phyloP scores from a whole-genome alignment of 53 echinoderm and acorn worm species.

The Patiria pectinifera region DNA sequence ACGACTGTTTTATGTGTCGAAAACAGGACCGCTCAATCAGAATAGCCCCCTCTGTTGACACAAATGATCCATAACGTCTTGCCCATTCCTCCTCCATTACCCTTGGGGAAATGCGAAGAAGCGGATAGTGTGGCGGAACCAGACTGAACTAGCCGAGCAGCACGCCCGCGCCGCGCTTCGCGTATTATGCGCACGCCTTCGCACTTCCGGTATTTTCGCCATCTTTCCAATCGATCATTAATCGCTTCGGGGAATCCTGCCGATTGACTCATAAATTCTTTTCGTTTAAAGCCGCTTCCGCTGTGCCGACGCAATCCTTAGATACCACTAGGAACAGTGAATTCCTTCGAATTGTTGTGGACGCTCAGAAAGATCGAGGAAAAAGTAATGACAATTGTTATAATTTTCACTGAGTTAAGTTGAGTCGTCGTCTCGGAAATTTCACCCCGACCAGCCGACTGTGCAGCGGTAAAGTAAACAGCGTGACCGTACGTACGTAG shows the following conservation, averaged over 20 bases:
- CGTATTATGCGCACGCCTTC: not conserved
- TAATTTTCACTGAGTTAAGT: not conserved
- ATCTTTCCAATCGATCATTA: slow-evolving; percentile 9
- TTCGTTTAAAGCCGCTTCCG: slow-evolving; percentile 12
- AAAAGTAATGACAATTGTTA: not conserved
- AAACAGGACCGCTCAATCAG: not conserved
- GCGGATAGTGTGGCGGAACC: slow-evolving; percentile 17
- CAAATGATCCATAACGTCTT: not conserved
- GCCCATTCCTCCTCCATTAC: not conserved
- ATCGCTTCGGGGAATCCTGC: not conserved
- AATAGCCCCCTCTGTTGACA: slow-evolving; percentile 56
- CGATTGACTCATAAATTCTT: slow-evolving; percentile 30
- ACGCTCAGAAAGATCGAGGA: not conserved
- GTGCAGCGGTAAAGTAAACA: not conserved
- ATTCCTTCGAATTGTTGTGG: not conserved
- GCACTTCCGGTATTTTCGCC: slow-evolving; percentile 62
- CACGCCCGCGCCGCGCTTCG: not conserved
- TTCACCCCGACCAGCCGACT: not conserved
- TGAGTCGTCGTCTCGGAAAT: not conserved
- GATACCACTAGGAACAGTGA: slow-evolving; percentile 7
- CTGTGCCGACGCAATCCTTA: not conserved
- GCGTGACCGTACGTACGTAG: not conserved
- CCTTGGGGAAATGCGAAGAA: not conserved
- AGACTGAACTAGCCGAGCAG: slow-evolving; percentile 20
- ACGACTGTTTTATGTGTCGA: slow-evolving; percentile 2